Conservation (phyloP, 2,888 invertebrate genomes). For the Sarcophaga variegata region DNA sequence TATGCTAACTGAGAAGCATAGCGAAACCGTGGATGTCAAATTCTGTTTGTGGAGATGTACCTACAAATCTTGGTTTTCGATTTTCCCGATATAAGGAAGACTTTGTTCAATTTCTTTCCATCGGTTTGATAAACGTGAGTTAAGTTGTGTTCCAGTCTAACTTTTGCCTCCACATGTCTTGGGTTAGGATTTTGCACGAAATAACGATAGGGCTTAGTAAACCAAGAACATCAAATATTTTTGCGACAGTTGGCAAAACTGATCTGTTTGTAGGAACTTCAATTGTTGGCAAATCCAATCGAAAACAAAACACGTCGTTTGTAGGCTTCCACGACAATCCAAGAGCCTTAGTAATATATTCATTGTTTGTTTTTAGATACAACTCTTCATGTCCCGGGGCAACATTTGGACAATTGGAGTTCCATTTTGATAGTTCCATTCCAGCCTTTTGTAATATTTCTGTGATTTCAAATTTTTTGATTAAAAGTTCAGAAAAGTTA, state of each 20-base stretch:
- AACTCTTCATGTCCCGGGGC: background rate
- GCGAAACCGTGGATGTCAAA: conserved; percentile 30
- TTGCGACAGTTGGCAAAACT: background rate
- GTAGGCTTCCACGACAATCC: conserved; percentile 40
- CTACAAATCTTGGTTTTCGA: conserved; percentile 12
- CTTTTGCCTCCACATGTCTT: conserved; percentile 37
- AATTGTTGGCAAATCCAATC: conserved; percentile 23
- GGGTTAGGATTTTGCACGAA: conserved; percentile 25
- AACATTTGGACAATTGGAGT: conserved; percentile 22
- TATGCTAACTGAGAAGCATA: background rate
- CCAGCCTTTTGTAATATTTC: conserved; percentile 34
- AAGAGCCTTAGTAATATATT: conserved; percentile 40
- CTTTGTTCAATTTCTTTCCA: conserved; percentile 22
- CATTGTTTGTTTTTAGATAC: conserved; percentile 4
- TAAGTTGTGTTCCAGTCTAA: conserved; percentile 29
- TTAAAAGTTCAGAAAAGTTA: conserved; percentile 1
- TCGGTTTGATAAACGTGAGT: background rate
- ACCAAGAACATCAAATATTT: conserved; percentile 39
- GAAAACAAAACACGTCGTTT: conserved; percentile 41
- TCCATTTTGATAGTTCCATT: conserved; percentile 42
- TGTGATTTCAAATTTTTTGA: conserved; percentile 40
- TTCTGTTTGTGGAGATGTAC: background rate
- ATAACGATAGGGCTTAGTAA: conserved; percentile 46
- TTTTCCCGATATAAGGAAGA: background rate
- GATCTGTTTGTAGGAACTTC: background rate